These are phyloP conservation scores for Tolypeutes matacus DNA, from an alignment of 2,797 vertebrate species.

Conservation along the genomic window DNA sequence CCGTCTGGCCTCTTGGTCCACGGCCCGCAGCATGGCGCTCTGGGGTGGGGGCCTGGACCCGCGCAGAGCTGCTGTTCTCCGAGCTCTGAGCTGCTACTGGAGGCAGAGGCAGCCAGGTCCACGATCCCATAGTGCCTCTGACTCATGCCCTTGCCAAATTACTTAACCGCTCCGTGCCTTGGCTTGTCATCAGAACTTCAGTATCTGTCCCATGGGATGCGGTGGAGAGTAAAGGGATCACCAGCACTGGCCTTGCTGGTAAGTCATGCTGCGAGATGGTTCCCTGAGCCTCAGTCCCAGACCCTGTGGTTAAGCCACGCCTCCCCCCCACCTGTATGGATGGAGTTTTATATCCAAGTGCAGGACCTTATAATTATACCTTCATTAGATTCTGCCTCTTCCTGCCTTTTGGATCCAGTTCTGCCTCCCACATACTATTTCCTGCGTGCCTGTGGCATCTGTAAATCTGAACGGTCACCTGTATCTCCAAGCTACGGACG, in stretches of 20 bases:
- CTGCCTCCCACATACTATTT: not conserved
- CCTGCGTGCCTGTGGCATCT: not conserved
- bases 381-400: not conserved
- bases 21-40: not conserved
- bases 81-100: not conserved
- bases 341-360: not conserved
- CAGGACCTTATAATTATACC: not conserved
- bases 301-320: not conserved
- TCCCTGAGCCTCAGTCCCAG: not conserved
- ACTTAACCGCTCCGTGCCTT: not conserved
- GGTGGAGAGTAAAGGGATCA: not conserved
- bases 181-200: not conserved
- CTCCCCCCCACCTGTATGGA: not conserved
- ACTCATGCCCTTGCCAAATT: not conserved
- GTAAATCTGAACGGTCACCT: not conserved
- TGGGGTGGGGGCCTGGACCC: not conserved
- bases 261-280: too few species aligned
- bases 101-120: not conserved
- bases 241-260: not conserved
- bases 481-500: not conserved
- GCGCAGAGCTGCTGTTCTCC: not conserved
- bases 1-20: not conserved
- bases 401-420: not conserved
- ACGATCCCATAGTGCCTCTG: not conserved
- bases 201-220: not conserved